Conservation (phyloP, 1,140 invertebrate genomes). For the Drosophila athabasca region DNA sequence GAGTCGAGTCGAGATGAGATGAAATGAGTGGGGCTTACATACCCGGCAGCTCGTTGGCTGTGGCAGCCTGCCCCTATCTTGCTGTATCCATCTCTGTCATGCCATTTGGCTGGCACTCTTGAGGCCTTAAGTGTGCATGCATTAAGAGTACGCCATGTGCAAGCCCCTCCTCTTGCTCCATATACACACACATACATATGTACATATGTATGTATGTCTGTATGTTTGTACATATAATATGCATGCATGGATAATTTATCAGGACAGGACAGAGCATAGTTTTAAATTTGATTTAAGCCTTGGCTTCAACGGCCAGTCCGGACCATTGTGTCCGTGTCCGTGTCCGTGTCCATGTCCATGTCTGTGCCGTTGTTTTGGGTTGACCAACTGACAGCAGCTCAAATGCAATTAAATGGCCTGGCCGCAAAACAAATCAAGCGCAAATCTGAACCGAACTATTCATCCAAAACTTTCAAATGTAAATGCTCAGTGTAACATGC, state of each 20-base stretch:
- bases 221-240: slow-evolving; percentile 16
- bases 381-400: slow-evolving; percentile 26
- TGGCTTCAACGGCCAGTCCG: background rate
- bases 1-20: slow-evolving; percentile 35
- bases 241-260: slow-evolving; percentile 62
- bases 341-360: background rate
- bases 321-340: slow-evolving; percentile 6
- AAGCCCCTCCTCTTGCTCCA: background rate
- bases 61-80: slow-evolving; percentile 25
- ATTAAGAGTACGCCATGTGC: slow-evolving; percentile 50
- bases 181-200: background rate
- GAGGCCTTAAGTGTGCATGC: slow-evolving; percentile 73
- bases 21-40: slow-evolving; percentile 10
- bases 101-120: slow-evolving; percentile 71
- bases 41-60: slow-evolving; percentile 18
- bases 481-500: background rate
- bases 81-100: slow-evolving; percentile 62
- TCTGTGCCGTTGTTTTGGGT: slow-evolving; percentile 1
- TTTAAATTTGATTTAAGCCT: slow-evolving; percentile 60
- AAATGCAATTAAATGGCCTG: slow-evolving; percentile 51
- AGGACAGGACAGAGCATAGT: slow-evolving; percentile 12
- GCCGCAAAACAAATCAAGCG: slow-evolving; percentile 34
- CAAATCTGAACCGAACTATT: slow-evolving; percentile 17
- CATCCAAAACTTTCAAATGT: slow-evolving; percentile 16
- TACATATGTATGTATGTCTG: too few relatives aligned